These are phyloP conservation scores for Uloborus diversus DNA, from an alignment of 1,140 invertebrate species.

Conservation along the genomic window DNA sequence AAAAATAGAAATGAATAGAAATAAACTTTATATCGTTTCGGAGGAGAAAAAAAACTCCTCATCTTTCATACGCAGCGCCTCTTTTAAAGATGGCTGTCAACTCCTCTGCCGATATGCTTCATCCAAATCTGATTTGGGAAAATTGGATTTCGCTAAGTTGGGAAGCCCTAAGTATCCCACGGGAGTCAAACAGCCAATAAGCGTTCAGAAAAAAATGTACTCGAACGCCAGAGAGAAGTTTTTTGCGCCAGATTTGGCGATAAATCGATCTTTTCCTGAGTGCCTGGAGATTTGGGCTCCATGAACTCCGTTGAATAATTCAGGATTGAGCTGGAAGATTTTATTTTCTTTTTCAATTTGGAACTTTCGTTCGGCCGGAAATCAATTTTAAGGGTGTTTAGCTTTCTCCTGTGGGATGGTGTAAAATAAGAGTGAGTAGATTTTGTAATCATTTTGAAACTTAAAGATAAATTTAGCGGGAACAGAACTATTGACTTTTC, in stretches of 20 bases:
- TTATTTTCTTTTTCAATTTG: no score
- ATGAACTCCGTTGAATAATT: conserved; percentile 15
- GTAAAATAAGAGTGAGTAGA: no score
- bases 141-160: conserved; percentile 50
- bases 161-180: conserved; percentile 34
- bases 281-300: conserved; percentile 9
- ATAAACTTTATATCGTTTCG: no score
- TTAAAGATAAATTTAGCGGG: no score
- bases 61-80: conserved; percentile 6
- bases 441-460: no score
- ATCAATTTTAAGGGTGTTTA: no score
- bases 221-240: conserved; percentile 11
- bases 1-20: no score
- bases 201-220: conserved; percentile 10
- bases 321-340: neutral
- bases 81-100: conserved; percentile 39
- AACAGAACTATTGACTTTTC: no score
- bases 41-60: no score
- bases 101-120: conserved; percentile 33
- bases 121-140: conserved; percentile 51
- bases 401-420: no score
- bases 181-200: conserved; percentile 15
- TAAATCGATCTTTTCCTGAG: conserved; percentile 41
- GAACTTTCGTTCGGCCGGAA: no score
- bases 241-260: conserved; percentile 50